phyloP scores from a whole-genome alignment of 1,140 invertebrate species.

The Brachionus paranguensis region DNA sequence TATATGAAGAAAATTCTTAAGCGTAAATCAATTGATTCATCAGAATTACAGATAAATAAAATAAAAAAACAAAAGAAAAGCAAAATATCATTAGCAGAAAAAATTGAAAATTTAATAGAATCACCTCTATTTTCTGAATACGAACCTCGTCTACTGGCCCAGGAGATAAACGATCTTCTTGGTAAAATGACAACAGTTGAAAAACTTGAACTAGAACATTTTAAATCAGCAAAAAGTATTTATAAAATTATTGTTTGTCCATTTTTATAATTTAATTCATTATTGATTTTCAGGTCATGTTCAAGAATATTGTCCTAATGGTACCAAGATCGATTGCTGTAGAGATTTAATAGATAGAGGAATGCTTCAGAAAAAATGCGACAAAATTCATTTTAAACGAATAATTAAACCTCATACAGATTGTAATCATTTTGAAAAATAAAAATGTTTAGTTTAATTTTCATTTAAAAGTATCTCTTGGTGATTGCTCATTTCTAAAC shows the following conservation, averaged over 20 bases:
- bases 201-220: slow-evolving; percentile 36
- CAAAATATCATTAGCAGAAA: not conserved
- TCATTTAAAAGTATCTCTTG: slow-evolving; percentile 67
- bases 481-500: slow-evolving; percentile 93
- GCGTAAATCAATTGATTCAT: not conserved
- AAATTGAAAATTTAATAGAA: not conserved
- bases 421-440: slow-evolving; percentile 44
- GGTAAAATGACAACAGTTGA: slow-evolving; percentile 2
- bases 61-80: not conserved
- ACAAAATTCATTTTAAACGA: slow-evolving; percentile 90
- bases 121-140: not conserved
- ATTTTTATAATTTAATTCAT: not conserved
- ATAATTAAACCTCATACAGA: slow-evolving; percentile 94
- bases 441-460: slow-evolving; percentile 39
- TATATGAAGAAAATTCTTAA: slow-evolving; percentile 23
- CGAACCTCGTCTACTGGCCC: not conserved
- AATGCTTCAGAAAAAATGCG: slow-evolving; percentile 61
- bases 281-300: slow-evolving; percentile 3
- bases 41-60: not conserved
- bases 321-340: slow-evolving; percentile 18
- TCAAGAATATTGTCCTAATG: slow-evolving; percentile 38
- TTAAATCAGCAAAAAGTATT: slow-evolving; percentile 28
- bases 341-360: not conserved
- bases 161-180: slow-evolving; percentile 18
- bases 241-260: not conserved